phyloP scores from a whole-genome alignment of 2,113 vertebrate species.

The Acinonyx jubatus region DNA sequence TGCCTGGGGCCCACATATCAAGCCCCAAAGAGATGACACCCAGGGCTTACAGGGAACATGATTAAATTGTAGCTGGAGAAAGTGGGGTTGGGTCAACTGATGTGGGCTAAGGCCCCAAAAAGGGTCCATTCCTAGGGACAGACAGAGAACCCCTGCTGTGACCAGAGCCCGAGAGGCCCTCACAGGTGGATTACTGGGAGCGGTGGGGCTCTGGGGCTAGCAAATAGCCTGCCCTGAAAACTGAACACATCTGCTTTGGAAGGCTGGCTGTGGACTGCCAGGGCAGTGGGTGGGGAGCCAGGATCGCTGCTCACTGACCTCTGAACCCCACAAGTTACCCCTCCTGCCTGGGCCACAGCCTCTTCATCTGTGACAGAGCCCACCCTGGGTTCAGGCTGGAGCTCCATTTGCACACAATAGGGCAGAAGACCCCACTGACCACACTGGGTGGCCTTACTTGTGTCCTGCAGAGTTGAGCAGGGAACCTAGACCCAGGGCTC shows the following conservation, averaged over 20 bases:
- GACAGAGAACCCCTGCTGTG: background rate
- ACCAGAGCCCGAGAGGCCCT: background rate
- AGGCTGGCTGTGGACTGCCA: background rate
- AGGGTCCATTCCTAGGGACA: fast-evolving
- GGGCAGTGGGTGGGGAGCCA: background rate
- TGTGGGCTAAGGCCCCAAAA: background rate
- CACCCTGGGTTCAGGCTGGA: fast-evolving
- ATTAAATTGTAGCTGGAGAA: background rate
- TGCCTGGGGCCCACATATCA: background rate
- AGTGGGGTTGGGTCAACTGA: background rate
- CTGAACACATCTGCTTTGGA: background rate
- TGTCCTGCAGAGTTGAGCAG: background rate
- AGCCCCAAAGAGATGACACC: background rate
- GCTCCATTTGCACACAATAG: background rate
- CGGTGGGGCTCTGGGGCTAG: background rate
- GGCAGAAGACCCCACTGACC: no score
- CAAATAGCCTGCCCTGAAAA: background rate
- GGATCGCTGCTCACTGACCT: background rate
- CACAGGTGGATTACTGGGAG: background rate
- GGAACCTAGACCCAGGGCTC: background rate
- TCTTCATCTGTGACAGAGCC: background rate
- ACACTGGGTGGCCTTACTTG: no score
- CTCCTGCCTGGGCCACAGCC: background rate
- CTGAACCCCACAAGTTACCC: no score
- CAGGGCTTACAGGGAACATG: background rate